phyloP scores from a whole-genome alignment of 2,113 vertebrate species.

The Larimichthys crocea region DNA sequence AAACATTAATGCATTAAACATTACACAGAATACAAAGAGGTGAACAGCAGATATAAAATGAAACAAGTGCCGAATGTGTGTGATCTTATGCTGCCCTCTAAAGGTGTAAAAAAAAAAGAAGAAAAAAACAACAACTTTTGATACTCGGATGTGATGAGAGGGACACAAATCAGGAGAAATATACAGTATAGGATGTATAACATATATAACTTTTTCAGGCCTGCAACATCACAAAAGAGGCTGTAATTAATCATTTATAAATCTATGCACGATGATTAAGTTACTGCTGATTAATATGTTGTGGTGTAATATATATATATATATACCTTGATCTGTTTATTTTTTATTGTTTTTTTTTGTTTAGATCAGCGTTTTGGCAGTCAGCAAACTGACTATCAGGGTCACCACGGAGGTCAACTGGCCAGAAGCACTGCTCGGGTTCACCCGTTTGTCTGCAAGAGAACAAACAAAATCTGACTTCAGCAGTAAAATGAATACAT shows the following conservation, averaged over 20 bases:
- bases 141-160: neutral
- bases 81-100: constrained; percentile 49
- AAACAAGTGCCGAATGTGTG: neutral
- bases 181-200: neutral
- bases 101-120: constrained; percentile 11
- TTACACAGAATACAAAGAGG: neutral
- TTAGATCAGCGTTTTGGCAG: constrained; percentile 18
- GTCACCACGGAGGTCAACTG: constrained; percentile 17
- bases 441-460: neutral
- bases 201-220: neutral
- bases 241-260: neutral
- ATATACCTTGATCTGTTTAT: neutral
- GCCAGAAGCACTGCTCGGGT: neutral
- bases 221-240: neutral
- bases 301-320: neutral
- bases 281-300: neutral
- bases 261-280: neutral
- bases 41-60: neutral
- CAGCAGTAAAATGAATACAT: neutral
- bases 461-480: neutral
- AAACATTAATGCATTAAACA: neutral
- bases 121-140: neutral
- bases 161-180: neutral
- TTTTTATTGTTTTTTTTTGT: neutral
- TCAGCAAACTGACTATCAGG: constrained; percentile 34